Base-by-base conservation (phyloP, 2,888 invertebrate genomes). In the Chironomus riparius region DNA sequence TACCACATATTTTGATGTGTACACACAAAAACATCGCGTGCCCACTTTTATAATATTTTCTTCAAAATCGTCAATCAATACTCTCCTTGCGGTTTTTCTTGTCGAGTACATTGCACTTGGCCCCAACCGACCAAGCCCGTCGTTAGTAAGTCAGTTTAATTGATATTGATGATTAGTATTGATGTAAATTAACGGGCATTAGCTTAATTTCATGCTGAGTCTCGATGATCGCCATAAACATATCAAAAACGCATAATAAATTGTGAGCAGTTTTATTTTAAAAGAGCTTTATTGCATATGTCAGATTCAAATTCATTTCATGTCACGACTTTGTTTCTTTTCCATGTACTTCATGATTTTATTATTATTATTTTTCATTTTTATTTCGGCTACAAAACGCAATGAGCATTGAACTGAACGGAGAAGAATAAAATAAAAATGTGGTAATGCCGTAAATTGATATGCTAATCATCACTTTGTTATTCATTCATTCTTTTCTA, bases 381-480 rank as follows among this genome's bases (percentile, higher is more conserved):
- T 28, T 28, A 28, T 28, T 28, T 38, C 38, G 38, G 38, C 38
- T 10, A 38, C 38, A 38, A 10, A 38, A 38, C 38, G 10, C 38
- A 38, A 38, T 38, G 38, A 38, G 38, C 38, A 38, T 38, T 38
- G 38, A 38, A 38, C 38, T 38, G 38, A 38, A 38, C 10, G 38
- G 38, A 38, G 38, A 38, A 10, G 2, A 38, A 38, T 10, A 38
- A n/a, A n/a, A 38, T 38, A 38, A 38, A 38, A 38, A 38, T 38
- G 38, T 38, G 38, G 38, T 38, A 38, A 38, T 38, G 38, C 38
- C 38, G 38, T 38, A 38, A 68, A 68, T 68, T 68, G 68, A 68
- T 68, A 68, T 68, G 68, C 68, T 68, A 68, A 68, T 68, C 68
- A 68, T 68, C 24, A 68, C 21, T 62, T 65, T 65, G 38, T 38